These are phyloP conservation scores for Coracopsis vasa DNA, from an alignment of 2,113 vertebrate genomes.

Conservation along the genomic window DNA sequence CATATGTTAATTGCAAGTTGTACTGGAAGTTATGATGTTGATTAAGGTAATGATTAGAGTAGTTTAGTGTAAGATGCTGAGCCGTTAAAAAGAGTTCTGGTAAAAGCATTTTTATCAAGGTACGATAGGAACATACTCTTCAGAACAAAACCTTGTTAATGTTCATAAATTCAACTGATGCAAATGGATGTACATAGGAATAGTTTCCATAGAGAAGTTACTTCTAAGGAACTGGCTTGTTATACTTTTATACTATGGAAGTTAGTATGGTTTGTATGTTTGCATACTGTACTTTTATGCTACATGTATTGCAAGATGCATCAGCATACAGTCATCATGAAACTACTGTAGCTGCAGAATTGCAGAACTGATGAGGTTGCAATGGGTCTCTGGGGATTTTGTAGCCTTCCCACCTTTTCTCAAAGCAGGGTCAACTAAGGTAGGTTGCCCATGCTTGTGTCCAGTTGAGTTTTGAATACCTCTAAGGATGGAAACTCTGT, in stretches of 20 bases:
- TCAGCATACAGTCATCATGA: background rate
- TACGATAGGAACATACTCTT: background rate
- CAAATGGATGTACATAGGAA: background rate
- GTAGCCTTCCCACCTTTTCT: background rate
- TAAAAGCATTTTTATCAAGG: background rate
- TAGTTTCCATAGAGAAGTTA: background rate
- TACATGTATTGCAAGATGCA: background rate
- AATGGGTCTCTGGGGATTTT: background rate
- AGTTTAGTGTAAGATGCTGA: background rate
- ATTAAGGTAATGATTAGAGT: conserved; percentile 41
- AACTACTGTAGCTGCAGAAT: background rate
- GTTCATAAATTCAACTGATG: background rate
- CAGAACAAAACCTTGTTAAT: background rate
- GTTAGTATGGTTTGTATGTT: background rate
- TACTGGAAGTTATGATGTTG: conserved; percentile 12
- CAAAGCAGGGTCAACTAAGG: background rate
- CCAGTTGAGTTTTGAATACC: background rate
- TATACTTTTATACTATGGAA: background rate
- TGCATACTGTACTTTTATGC: background rate
- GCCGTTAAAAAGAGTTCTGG: background rate
- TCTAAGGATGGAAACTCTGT: background rate
- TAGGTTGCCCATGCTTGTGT: background rate
- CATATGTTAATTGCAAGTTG: conserved; percentile 30
- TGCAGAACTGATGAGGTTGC: background rate
- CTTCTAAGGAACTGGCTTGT: background rate